Conservation (phyloP, 64 coral and sea anemone species). For the Orbicella faveolata region DNA sequence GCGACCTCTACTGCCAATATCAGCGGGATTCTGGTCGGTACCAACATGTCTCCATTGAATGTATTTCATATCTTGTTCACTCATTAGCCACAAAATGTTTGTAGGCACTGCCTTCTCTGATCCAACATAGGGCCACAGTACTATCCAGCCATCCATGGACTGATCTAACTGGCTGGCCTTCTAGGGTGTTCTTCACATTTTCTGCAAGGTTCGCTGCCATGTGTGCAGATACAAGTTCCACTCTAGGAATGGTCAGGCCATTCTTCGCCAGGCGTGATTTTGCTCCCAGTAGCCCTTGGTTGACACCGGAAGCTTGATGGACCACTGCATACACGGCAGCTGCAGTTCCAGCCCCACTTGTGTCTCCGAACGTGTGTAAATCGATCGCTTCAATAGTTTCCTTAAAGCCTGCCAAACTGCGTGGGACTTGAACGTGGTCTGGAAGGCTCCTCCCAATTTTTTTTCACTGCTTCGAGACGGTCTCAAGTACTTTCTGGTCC, state of each 20-base stretch:
- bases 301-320: slow-evolving; percentile 4
- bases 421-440: slow-evolving; percentile 24
- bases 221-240: slow-evolving; percentile 31
- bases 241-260: slow-evolving; percentile 12
- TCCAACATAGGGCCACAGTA: slow-evolving; percentile 40
- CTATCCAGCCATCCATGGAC: slow-evolving; percentile 61
- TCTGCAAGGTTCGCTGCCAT: slow-evolving; percentile 54
- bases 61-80: slow-evolving; percentile 36
- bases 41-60: slow-evolving; percentile 57
- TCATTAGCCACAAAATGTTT: slow-evolving; percentile 54
- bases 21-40: slow-evolving; percentile 33
- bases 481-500: slow-evolving; percentile 35
- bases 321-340: slow-evolving; percentile 33
- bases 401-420: neutral
- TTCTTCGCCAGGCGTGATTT: slow-evolving; percentile 37
- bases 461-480: neutral
- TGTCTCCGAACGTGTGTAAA: slow-evolving; percentile 28
- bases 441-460: slow-evolving; percentile 17
- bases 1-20: slow-evolving; percentile 42
- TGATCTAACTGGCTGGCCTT: slow-evolving; percentile 28
- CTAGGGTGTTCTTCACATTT: slow-evolving; percentile 44
- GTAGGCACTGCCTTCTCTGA: slow-evolving; percentile 12
- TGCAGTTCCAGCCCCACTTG: slow-evolving; percentile 22
- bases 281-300: slow-evolving; percentile 1
- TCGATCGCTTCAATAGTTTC: neutral